These are phyloP conservation scores for Pholis gunnellus DNA, from an alignment of 2,113 vertebrate genomes.

Conservation along the genomic window DNA sequence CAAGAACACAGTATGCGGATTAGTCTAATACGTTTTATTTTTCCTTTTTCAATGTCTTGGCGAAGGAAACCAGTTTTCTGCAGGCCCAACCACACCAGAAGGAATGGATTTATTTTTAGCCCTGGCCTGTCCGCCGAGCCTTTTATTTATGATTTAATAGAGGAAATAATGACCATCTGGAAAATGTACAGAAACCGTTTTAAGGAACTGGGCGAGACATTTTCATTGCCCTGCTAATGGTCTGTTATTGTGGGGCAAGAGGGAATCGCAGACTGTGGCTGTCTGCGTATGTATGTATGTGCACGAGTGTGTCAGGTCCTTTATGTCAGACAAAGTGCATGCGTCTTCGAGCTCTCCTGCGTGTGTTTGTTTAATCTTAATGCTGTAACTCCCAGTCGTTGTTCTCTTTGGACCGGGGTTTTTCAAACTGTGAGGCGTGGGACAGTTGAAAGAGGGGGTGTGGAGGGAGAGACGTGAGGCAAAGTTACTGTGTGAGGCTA, in stretches of 20 bases:
- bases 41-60: slow-evolving; percentile 3
- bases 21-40: slow-evolving; percentile 18
- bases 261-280: slow-evolving; percentile 22
- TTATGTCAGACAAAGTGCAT: neutral
- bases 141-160: slow-evolving; percentile 50
- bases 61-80: slow-evolving; percentile 32
- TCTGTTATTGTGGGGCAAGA: slow-evolving; percentile 34
- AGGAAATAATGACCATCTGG: slow-evolving; percentile 75
- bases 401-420: slow-evolving; percentile 9
- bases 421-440: neutral
- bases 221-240: slow-evolving; percentile 45
- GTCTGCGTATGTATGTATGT: neutral
- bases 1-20: neutral
- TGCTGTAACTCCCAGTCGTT: slow-evolving; percentile 27
- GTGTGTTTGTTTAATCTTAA: slow-evolving; percentile 18
- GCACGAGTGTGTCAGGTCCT: neutral
- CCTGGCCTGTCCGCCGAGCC: slow-evolving; percentile 19
- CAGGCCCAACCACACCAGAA: slow-evolving; percentile 53
- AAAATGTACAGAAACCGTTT: slow-evolving; percentile 70
- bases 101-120: slow-evolving; percentile 65
- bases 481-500: neutral
- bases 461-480: neutral
- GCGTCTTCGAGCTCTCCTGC: neutral
- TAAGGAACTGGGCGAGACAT: slow-evolving; percentile 46
- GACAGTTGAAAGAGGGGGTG: neutral